These are phyloP conservation scores for Parochlus steinenii DNA, from an alignment of 2,888 invertebrate genomes.

Conservation along the genomic window DNA sequence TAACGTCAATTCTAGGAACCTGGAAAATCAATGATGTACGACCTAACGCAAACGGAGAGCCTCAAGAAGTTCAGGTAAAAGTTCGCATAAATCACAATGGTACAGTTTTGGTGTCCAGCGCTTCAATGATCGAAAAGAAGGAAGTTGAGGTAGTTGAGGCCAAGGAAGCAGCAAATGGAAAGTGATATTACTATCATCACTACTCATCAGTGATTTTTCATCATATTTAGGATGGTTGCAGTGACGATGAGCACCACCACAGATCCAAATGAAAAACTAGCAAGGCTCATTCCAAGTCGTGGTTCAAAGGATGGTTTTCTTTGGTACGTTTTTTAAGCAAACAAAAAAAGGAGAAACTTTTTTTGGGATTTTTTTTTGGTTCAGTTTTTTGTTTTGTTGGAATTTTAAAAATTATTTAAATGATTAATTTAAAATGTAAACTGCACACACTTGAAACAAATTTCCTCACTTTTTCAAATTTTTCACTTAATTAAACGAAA, in stretches of 20 bases:
- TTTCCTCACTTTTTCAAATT: too few relatives aligned
- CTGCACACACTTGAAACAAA: too few relatives aligned
- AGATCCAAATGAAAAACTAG: constrained; percentile 33
- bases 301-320: constrained; percentile 52
- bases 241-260: constrained; percentile 12
- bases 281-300: constrained; percentile 57
- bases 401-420: too few relatives aligned
- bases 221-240: constrained; percentile 12
- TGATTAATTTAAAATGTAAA: too few relatives aligned
- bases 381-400: too few relatives aligned
- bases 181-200: too few relatives aligned
- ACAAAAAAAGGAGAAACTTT: too few relatives aligned
- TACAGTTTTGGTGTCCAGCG: constrained; percentile 73
- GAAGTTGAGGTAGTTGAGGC: constrained; percentile 25
- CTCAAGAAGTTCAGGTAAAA: constrained; percentile 93
- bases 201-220: too few relatives aligned
- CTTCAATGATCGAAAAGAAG: constrained; percentile 65
- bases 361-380: too few relatives aligned
- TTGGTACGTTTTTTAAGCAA: constrained; percentile 51
- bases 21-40: constrained; percentile 70
- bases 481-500: too few relatives aligned
- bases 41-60: constrained; percentile 74
- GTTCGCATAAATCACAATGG: constrained; percentile 89
- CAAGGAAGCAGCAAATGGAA: constrained; percentile 19
- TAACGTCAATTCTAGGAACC: constrained; percentile 41